Percentiles rank a stretch among this genome's conserved stretches.
Evolutionary conservation across 2,797 vertebrate species (phyloP).

Genomic region (Lagocephalus sceleratus): DNA sequence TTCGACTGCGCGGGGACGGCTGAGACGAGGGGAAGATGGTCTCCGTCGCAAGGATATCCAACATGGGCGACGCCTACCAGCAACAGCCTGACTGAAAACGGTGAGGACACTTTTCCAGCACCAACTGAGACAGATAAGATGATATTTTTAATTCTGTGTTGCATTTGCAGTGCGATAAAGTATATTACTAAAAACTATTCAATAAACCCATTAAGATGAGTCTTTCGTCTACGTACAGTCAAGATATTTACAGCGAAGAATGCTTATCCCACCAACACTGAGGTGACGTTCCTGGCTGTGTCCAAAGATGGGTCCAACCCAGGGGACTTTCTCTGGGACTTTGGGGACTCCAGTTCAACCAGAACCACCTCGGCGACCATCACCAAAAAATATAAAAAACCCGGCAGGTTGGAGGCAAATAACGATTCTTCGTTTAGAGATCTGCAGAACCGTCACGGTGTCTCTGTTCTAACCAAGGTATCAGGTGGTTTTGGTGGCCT

Average conservation of each 20-base stretch:
- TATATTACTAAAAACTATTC: no score
- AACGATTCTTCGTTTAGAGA: not conserved
- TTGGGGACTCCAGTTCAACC: constrained; percentile 69
- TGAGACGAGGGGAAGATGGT: constrained; percentile 35
- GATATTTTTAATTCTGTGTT: no score
- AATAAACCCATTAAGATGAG: no score
- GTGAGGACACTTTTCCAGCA: constrained; percentile 33
- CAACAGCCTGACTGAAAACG: constrained; percentile 25
- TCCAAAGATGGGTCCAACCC: constrained; percentile 41
- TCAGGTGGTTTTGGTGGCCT: constrained; percentile 62
- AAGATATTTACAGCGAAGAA: constrained; percentile 69
- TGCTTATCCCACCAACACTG: constrained; percentile 69
- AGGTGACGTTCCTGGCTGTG: constrained; percentile 69
- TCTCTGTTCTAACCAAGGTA: constrained; percentile 62
- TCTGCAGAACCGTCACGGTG: not conserved
- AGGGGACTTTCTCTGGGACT: constrained; percentile 77
- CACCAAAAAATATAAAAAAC: constrained; percentile 64
- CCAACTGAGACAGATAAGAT: not conserved
- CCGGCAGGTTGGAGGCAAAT: constrained; percentile 64
- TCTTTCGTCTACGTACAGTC: constrained; percentile 49
- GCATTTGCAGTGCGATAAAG: no score
- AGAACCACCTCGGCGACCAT: constrained; percentile 67
- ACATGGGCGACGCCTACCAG: constrained; percentile 28
- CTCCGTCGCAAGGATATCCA: constrained; percentile 24
- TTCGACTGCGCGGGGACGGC: constrained; percentile 28